phyloP scores from a whole-genome alignment of 1,140 invertebrate species.

The Adelges cooleyi region DNA sequence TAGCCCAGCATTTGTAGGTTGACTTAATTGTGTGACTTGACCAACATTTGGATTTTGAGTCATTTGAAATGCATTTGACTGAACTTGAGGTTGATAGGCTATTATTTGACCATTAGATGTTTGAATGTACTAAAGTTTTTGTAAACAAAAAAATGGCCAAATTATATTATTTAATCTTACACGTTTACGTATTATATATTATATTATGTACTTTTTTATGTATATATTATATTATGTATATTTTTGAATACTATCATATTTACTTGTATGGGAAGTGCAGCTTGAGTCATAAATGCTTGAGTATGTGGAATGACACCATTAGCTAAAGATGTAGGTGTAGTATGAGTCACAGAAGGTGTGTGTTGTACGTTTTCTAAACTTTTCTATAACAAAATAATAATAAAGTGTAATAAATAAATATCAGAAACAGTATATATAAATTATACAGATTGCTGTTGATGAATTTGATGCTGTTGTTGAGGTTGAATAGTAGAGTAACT shows the following conservation, averaged over 20 bases:
- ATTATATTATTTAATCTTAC: too few relatives aligned
- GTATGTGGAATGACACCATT: constrained; percentile 34
- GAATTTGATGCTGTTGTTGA: constrained; percentile 17
- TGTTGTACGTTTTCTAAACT: constrained; percentile 24
- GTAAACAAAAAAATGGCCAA: constrained; percentile 27
- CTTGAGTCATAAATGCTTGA: constrained; percentile 36
- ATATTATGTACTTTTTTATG: too few relatives aligned
- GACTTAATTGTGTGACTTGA: constrained; percentile 10
- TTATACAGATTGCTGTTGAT: constrained; percentile 18
- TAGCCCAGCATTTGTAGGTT: neutral
- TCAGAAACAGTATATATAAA: neutral
- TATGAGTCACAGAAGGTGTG: constrained; percentile 16
- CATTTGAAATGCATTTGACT: constrained; percentile 26
- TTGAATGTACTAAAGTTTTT: constrained; percentile 20
- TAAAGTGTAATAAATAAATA: neutral
- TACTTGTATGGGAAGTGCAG: constrained; percentile 26
- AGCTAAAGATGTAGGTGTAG: constrained; percentile 25
- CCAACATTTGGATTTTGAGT: constrained; percentile 12
- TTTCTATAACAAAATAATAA: neutral
- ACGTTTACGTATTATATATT: too few relatives aligned
- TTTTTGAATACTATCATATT: too few relatives aligned
- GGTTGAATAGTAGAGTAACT: constrained; percentile 19
- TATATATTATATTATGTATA: too few relatives aligned
- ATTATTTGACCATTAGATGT: constrained; percentile 28
- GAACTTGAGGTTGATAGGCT: constrained; percentile 7